phyloP scores from a whole-genome alignment of 2,797 vertebrate genomes.

The Lutjanus campechanus region DNA sequence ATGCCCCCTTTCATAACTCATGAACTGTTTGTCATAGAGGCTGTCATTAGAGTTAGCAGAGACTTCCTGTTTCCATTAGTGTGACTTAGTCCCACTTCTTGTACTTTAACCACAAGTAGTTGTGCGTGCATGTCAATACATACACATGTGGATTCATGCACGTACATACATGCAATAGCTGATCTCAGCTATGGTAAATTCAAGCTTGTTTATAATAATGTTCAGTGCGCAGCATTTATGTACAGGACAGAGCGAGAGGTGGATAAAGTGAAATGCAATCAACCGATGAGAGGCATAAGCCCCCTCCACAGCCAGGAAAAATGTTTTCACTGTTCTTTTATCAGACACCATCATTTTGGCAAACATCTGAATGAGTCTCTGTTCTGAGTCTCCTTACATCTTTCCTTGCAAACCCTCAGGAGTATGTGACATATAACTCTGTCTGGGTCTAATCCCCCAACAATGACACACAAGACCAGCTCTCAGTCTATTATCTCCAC shows the following conservation, averaged over 20 bases:
- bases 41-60: too few relatives aligned
- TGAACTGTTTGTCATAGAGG: too few relatives aligned
- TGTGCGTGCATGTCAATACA: too few relatives aligned
- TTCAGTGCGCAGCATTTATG: neutral
- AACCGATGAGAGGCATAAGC: conserved; percentile 15
- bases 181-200: too few relatives aligned
- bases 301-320: neutral
- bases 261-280: conserved; percentile 8
- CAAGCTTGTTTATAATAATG: neutral
- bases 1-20: too few relatives aligned
- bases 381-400: conserved; percentile 10
- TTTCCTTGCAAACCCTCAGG: neutral
- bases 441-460: conserved; percentile 19
- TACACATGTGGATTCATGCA: too few relatives aligned
- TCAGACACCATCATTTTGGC: neutral
- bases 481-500: conserved; percentile 44
- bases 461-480: conserved; percentile 46
- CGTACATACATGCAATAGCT: too few relatives aligned
- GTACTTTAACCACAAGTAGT: too few relatives aligned
- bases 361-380: conserved; percentile 34
- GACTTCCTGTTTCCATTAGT: too few relatives aligned
- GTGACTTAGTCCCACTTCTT: too few relatives aligned
- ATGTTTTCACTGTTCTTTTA: neutral
- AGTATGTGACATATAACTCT: conserved; percentile 16
- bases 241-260: neutral